Conservation (phyloP, 2,113 vertebrate species). For the Isurus oxyrinchus region DNA sequence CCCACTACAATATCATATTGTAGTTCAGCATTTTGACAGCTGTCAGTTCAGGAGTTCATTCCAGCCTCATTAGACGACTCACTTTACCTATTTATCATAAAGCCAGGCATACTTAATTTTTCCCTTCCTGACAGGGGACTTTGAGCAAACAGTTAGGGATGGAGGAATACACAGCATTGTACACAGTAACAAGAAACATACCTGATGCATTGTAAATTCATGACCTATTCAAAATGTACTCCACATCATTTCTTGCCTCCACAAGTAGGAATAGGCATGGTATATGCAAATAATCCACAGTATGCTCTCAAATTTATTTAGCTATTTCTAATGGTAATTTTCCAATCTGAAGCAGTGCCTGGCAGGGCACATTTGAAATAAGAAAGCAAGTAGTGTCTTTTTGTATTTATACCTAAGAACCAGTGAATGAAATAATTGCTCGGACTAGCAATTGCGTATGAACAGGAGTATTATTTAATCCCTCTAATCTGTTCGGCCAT, state of each 20-base stretch:
- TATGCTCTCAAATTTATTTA: background rate
- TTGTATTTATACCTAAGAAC: background rate
- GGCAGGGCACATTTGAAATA: background rate
- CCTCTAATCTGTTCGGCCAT: background rate
- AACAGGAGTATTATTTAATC: background rate
- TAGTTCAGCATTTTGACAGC: conserved; percentile 11
- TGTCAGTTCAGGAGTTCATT: background rate
- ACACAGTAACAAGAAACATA: background rate
- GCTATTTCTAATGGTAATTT: background rate
- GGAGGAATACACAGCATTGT: background rate
- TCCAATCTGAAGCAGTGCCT: background rate
- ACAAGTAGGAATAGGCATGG: background rate
- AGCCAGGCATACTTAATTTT: background rate
- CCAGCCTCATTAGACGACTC: background rate
- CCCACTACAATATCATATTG: background rate
- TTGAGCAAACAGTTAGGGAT: background rate
- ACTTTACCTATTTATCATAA: conserved; percentile 19
- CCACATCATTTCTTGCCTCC: background rate
- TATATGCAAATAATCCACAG: background rate
- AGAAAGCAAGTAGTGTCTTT: background rate
- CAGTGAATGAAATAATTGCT: background rate
- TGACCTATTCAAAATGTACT: background rate
- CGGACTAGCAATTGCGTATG: background rate
- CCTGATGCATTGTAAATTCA: background rate
- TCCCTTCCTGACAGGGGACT: background rate